Conservation (phyloP, 2,113 vertebrate genomes). For the Eonycteris spelaea region DNA sequence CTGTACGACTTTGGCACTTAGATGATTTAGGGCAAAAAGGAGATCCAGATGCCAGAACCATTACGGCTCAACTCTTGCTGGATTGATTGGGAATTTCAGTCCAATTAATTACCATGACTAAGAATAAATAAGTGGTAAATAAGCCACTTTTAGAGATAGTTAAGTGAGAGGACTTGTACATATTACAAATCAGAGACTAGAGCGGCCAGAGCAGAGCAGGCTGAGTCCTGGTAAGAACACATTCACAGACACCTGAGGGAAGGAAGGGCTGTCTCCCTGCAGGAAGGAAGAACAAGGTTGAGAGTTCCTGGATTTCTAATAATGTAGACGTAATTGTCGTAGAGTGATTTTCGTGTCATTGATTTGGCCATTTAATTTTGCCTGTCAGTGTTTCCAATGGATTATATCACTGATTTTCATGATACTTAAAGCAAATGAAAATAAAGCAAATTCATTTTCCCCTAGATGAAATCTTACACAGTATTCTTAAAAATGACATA, state of each 20-base stretch:
- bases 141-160: neutral
- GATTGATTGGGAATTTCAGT: neutral
- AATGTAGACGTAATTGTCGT: fast-evolving
- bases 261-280: fast-evolving
- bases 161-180: neutral
- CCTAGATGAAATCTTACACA: neutral
- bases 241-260: fast-evolving
- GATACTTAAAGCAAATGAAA: neutral
- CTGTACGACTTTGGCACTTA: neutral
- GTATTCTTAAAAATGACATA: neutral
- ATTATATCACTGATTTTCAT: neutral
- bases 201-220: neutral
- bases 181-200: neutral
- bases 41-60: no score
- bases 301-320: neutral
- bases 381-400: fast-evolving
- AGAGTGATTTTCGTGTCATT: neutral
- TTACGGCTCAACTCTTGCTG: neutral
- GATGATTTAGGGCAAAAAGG: neutral
- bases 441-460: neutral
- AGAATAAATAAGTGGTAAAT: neutral
- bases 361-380: neutral
- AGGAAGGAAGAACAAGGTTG: neutral
- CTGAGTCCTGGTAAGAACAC: neutral
- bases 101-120: neutral